Evolutionary conservation across 2,888 invertebrate genomes (phyloP).

Genomic region (Limulus polyphemus): DNA sequence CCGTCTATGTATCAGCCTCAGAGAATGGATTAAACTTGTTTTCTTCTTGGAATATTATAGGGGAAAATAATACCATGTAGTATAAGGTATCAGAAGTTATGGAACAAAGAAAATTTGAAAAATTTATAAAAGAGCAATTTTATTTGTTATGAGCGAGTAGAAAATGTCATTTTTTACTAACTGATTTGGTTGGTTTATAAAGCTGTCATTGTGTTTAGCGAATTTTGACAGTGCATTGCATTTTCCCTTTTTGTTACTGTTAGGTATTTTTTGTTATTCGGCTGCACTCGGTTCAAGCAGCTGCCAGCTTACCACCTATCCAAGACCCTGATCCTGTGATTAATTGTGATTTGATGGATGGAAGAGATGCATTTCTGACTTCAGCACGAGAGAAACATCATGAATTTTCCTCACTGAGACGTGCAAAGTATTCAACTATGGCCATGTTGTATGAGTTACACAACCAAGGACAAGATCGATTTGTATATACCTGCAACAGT

Average conservation of each 20-base stretch:
- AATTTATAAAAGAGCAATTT: too few species aligned
- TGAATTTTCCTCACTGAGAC: slow-evolving; percentile 88
- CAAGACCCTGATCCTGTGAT: slow-evolving; percentile 93
- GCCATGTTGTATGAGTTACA: slow-evolving; percentile 97
- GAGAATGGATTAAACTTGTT: too few species aligned
- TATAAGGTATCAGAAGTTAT: too few species aligned
- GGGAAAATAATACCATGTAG: too few species aligned
- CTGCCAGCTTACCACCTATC: slow-evolving; percentile 74
- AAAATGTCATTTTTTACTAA: too few species aligned
- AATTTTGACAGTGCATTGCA: too few species aligned
- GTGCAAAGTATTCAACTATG: slow-evolving; percentile 91
- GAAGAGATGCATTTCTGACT: slow-evolving; percentile 95
- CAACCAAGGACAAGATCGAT: slow-evolving; percentile 94
- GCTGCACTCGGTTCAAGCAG: slow-evolving; percentile 87
- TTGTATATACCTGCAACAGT: slow-evolving; percentile 96
- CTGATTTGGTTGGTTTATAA: too few species aligned
- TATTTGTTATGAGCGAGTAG: too few species aligned
- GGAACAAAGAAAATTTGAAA: too few species aligned
- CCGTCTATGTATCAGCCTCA: too few species aligned
- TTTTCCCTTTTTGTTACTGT: slow-evolving; percentile 2
- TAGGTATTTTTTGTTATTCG: slow-evolving; percentile 96
- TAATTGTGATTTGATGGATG: slow-evolving; percentile 98
- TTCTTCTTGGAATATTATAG: too few species aligned
- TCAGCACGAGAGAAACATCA: slow-evolving; percentile 96
- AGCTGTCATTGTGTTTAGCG: too few species aligned